phyloP scores from a whole-genome alignment of 2,888 invertebrate genomes.

The Erebia ligea region DNA sequence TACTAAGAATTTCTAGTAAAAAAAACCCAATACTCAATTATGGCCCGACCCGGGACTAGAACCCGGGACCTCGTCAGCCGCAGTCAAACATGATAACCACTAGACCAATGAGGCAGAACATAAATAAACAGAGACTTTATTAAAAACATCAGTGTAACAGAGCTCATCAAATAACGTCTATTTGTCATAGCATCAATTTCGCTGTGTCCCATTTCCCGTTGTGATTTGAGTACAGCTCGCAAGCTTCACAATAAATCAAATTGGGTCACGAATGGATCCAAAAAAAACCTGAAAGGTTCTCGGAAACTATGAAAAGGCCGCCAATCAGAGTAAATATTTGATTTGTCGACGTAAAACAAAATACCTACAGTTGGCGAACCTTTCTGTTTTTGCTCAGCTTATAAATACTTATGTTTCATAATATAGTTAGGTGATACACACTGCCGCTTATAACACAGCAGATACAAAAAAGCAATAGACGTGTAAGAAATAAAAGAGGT shows the following conservation, averaged over 20 bases:
- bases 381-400: slow-evolving; percentile 17
- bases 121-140: background rate
- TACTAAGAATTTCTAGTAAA: too few relatives aligned
- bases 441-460: background rate
- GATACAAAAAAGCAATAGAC: too few relatives aligned
- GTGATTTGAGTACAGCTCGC: background rate
- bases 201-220: slow-evolving; percentile 5
- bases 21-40: too few relatives aligned
- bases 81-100: too few relatives aligned
- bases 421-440: background rate
- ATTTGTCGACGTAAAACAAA: slow-evolving; percentile 42
- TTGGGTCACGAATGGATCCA: slow-evolving; percentile 12
- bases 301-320: slow-evolving; percentile 36
- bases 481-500: too few relatives aligned
- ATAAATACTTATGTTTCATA: slow-evolving; percentile 2
- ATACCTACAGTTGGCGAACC: slow-evolving; percentile 30
- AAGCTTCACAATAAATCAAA: slow-evolving; percentile 18
- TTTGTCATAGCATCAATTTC: background rate
- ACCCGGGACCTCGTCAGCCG: too few relatives aligned
- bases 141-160: background rate
- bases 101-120: too few relatives aligned
- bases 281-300: slow-evolving; percentile 10
- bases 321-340: slow-evolving; percentile 43
- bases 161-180: background rate
- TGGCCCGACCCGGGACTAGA: too few relatives aligned